Evolutionary conservation across 2,797 vertebrate species (phyloP).

Genomic region (Argentina silus): DNA sequence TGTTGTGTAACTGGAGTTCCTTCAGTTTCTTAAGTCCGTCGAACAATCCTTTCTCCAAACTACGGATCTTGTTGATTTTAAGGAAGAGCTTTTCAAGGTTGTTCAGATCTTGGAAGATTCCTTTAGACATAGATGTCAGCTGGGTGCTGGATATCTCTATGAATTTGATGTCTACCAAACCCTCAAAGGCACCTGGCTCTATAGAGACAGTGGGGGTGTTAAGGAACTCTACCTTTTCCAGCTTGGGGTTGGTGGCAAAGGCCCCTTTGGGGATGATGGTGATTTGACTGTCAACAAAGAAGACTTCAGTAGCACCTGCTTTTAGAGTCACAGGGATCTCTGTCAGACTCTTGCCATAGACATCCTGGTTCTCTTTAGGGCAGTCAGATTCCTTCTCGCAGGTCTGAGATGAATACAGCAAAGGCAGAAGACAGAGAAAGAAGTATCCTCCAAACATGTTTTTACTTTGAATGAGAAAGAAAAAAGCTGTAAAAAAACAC

Average conservation of each 20-base stretch:
- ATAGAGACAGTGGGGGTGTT: slow-evolving; percentile 63
- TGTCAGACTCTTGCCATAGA: slow-evolving; percentile 57
- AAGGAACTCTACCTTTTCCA: slow-evolving; percentile 76
- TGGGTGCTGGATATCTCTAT: slow-evolving; percentile 74
- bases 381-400: slow-evolving; percentile 4
- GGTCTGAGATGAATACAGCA: slow-evolving; percentile 32
- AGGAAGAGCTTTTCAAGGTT: slow-evolving; percentile 73
- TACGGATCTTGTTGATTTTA: slow-evolving; percentile 69
- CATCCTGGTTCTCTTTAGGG: slow-evolving; percentile 45
- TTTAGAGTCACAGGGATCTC: slow-evolving; percentile 67
- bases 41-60: slow-evolving; percentile 76
- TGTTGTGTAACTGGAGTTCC: slow-evolving; percentile 70
- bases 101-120: slow-evolving; percentile 74
- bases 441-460: slow-evolving; percentile 47
- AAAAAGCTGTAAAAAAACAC: neutral
- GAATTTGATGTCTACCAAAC: slow-evolving; percentile 61
- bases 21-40: slow-evolving; percentile 65
- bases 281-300: slow-evolving; percentile 74
- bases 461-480: slow-evolving; percentile 38
- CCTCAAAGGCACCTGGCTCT: slow-evolving; percentile 80
- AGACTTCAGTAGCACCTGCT: slow-evolving; percentile 67
- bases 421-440: slow-evolving; percentile 49
- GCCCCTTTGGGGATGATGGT: slow-evolving; percentile 68
- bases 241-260: slow-evolving; percentile 70
- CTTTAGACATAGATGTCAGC: slow-evolving; percentile 64